Percentiles rank a stretch among this genome's conserved stretches.
phyloP scores from a whole-genome alignment of 2,113 vertebrate species.

The Coreoperca whiteheadi region DNA sequence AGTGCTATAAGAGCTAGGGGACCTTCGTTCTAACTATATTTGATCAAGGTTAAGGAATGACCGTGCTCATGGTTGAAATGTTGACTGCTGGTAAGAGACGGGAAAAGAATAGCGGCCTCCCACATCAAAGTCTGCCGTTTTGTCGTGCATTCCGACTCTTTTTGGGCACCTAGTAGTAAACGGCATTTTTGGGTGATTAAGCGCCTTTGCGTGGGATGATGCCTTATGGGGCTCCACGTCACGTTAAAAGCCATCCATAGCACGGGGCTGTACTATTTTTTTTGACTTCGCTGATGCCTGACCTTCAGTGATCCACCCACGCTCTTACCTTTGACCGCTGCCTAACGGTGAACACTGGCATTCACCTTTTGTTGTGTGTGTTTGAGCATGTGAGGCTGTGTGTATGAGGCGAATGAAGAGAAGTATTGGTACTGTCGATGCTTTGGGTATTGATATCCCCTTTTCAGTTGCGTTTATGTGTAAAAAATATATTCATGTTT shows the following conservation, averaged over 20 bases:
- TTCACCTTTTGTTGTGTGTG: neutral
- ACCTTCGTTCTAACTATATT: too few species aligned
- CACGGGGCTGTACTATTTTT: constrained; percentile 3
- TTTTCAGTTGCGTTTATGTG: too few species aligned
- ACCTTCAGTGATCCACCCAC: constrained; percentile 11
- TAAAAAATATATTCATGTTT: too few species aligned
- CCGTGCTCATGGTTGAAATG: neutral
- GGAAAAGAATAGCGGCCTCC: neutral
- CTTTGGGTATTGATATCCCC: too few species aligned
- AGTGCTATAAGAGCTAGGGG: too few species aligned
- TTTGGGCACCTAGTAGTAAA: neutral
- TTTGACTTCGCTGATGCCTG: neutral
- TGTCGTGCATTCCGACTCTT: neutral
- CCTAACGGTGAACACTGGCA: neutral
- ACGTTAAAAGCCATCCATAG: neutral
- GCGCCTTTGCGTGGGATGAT: neutral
- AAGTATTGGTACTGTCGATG: too few species aligned
- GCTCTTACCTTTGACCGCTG: neutral
- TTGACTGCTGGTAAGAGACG: neutral
- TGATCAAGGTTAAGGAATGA: neutral
- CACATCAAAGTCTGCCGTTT: neutral
- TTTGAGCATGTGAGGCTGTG: neutral
- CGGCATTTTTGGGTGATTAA: neutral
- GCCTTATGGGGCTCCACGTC: neutral
- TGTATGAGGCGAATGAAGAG: neutral